phyloP scores from a whole-genome alignment of 2,113 vertebrate species.

The Amblyopsis rosae region DNA sequence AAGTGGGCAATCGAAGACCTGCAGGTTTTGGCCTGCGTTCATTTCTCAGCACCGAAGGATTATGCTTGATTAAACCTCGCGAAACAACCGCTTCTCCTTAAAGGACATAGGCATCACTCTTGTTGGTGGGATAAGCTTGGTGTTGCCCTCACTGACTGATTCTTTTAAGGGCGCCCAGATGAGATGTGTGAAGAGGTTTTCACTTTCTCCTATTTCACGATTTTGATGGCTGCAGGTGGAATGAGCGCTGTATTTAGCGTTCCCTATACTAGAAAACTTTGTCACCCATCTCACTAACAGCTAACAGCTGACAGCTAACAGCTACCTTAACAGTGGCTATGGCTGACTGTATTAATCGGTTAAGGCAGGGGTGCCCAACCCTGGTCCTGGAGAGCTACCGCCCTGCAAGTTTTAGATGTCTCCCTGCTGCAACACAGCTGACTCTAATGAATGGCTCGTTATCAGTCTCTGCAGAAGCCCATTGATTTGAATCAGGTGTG shows the following conservation, averaged over 20 bases:
- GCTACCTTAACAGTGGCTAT: no score
- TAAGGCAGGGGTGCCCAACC: no score
- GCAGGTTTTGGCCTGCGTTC: no score
- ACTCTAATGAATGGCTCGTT: no score
- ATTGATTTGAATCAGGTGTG: no score
- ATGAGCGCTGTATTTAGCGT: slow-evolving; percentile 27
- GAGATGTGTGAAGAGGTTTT: neutral
- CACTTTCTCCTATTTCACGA: slow-evolving; percentile 4
- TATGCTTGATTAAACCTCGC: slow-evolving; percentile 26
- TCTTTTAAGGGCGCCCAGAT: neutral
- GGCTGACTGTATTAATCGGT: no score
- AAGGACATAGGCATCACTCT: slow-evolving; percentile 15
- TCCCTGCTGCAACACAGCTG: no score
- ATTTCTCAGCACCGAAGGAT: no score
- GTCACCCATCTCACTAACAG: neutral
- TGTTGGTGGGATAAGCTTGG: neutral
- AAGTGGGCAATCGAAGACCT: no score
- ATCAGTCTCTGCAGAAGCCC: no score
- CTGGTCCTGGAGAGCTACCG: no score
- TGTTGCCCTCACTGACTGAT: neutral
- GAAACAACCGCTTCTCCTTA: slow-evolving; percentile 36
- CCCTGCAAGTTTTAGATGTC: no score
- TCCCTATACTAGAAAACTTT: slow-evolving; percentile 5
- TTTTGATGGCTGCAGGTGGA: slow-evolving; percentile 16
- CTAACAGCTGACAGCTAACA: neutral